phyloP scores from a whole-genome alignment of 2,888 invertebrate genomes.

The Psococerastis gibbosa region DNA sequence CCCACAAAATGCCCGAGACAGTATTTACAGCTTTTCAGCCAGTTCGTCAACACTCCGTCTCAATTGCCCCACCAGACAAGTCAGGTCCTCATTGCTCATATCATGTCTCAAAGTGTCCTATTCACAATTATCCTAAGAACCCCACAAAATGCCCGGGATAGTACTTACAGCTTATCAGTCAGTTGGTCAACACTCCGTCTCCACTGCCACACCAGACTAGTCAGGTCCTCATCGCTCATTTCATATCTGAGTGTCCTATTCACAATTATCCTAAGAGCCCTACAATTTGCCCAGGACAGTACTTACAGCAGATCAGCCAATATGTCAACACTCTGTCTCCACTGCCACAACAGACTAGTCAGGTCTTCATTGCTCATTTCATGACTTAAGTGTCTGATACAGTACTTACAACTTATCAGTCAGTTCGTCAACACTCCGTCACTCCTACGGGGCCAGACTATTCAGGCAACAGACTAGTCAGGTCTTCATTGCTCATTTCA shows the following conservation, averaged over 20 bases:
- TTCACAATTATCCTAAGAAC: no score
- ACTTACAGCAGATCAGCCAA: constrained; percentile 22
- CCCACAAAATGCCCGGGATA: no score
- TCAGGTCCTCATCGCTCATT: no score
- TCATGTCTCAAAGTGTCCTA: constrained; percentile 42
- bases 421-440: constrained; percentile 32
- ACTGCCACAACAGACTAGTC: constrained; percentile 36
- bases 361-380: constrained; percentile 43
- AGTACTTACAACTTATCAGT: no score
- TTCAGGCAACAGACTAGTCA: constrained; percentile 42
- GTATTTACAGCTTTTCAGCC: constrained; percentile 19
- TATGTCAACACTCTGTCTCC: constrained; percentile 34
- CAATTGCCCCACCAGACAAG: constrained; percentile 37
- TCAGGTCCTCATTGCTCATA: constrained; percentile 41
- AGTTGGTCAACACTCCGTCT: constrained; percentile 33
- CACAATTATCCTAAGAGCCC: no score
- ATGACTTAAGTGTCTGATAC: constrained; percentile 42
- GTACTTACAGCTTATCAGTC: constrained; percentile 32
- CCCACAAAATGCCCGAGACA: no score
- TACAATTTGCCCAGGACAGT: no score
- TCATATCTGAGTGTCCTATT: constrained; percentile 42
- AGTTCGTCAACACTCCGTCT: constrained; percentile 33
- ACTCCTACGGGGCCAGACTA: constrained; percentile 37
- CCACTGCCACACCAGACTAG: no score
- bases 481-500: constrained; percentile 40